Evolutionary conservation across 2,113 vertebrate species (phyloP).

Genomic region (Lycaon pictus): DNA sequence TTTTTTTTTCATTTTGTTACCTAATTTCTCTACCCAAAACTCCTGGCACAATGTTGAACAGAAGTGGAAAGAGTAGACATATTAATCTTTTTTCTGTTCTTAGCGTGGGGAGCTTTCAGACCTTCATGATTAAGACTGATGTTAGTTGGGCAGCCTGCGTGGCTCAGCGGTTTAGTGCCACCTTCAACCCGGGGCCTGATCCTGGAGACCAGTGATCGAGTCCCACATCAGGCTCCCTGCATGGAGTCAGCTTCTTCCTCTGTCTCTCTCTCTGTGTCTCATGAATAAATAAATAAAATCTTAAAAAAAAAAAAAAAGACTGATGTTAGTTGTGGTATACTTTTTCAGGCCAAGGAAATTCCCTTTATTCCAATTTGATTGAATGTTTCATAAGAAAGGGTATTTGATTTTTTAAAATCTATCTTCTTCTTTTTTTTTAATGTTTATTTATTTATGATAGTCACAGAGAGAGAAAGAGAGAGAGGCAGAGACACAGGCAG

Average conservation of each 20-base stretch:
- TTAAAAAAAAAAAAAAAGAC: not conserved
- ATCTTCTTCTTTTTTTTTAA: not conserved
- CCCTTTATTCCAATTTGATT: not conserved
- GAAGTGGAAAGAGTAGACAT: not conserved
- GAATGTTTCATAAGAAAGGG: not conserved
- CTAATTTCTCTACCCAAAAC: not conserved
- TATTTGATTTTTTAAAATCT: not conserved
- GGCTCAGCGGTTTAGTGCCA: too few relatives aligned
- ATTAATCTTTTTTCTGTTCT: not conserved
- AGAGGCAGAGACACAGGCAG: too few relatives aligned
- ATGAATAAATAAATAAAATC: too few relatives aligned
- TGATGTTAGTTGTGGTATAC: not conserved
- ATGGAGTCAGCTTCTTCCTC: too few relatives aligned
- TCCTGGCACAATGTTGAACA: not conserved
- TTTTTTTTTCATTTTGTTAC: not conserved
- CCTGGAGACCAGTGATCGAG: too few relatives aligned
- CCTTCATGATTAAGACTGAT: not conserved
- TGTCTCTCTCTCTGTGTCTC: too few relatives aligned
- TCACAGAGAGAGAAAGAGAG: too few relatives aligned
- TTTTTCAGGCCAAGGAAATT: not conserved
- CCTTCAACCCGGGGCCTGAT: too few relatives aligned
- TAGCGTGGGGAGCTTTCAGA: not conserved
- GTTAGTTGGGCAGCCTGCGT: not conserved
- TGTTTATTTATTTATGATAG: too few relatives aligned
- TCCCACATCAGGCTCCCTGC: too few relatives aligned